Conservation (phyloP, 30 jellyfish, hydroid and myxozoan species). For the Catostylus mosaicus region DNA sequence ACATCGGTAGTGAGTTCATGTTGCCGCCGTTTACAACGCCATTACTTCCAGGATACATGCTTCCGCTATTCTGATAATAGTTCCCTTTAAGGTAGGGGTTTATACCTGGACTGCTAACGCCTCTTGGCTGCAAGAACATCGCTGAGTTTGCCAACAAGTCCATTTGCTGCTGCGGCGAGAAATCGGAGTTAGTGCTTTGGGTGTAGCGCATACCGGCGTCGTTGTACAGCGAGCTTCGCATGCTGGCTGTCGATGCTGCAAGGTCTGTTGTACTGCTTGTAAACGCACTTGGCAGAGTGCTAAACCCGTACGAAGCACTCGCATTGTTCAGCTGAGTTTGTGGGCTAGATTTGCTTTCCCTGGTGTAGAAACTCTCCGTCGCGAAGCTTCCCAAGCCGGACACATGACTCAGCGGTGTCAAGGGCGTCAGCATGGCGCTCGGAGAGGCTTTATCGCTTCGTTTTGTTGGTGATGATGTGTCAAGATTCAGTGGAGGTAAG, state of each 20-base stretch:
- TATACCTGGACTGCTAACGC: constrained; percentile 94
- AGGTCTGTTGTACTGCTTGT: constrained; percentile 59
- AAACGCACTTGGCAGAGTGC: constrained; percentile 57
- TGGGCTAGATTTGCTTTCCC: constrained; percentile 92
- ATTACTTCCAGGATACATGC: constrained; percentile 66
- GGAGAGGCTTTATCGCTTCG: constrained; percentile 97
- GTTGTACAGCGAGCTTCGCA: constrained; percentile 76
- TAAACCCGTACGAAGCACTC: constrained; percentile 43
- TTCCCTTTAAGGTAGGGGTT: constrained; percentile 78
- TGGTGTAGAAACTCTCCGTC: constrained; percentile 69
- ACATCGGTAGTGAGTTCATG: constrained; percentile 75
- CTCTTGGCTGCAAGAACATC: constrained; percentile 89
- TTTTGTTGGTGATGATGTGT: constrained; percentile 72
- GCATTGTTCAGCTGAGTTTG: constrained; percentile 67
- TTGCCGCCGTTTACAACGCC: constrained; percentile 50
- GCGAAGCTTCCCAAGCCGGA: constrained; percentile 89
- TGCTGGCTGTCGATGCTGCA: constrained; percentile 44
- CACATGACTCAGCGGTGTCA: constrained; percentile 95
- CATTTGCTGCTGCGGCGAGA: constrained; percentile 91
- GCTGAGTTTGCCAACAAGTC: constrained; percentile 91
- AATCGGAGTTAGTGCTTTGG: constrained; percentile 82
- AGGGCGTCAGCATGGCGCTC: constrained; percentile 92
- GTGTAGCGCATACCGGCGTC: constrained; percentile 74
- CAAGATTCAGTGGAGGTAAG: constrained; percentile 88
- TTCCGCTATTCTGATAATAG: constrained; percentile 71